Conservation (phyloP, 2,888 invertebrate genomes). For the Tetanocera ferruginea region DNA sequence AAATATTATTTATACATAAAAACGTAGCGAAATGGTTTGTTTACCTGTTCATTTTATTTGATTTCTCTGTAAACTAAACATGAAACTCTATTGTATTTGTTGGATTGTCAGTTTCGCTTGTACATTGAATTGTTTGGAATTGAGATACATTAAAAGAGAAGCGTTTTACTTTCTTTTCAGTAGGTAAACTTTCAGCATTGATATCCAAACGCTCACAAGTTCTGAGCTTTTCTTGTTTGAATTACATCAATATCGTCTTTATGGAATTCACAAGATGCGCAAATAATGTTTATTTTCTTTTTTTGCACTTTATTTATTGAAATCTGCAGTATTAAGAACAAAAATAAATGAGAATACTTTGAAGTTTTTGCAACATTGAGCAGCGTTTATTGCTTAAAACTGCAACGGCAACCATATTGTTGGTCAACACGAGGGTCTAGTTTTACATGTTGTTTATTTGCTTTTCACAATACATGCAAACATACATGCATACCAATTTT, state of each 20-base stretch:
- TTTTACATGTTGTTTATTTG: slow-evolving; percentile 19
- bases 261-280: no score
- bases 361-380: neutral
- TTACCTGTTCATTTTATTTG: slow-evolving; percentile 41
- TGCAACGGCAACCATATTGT: neutral
- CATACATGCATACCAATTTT: neutral
- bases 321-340: neutral
- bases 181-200: no score
- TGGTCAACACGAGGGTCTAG: slow-evolving; percentile 23
- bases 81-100: slow-evolving; percentile 6
- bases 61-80: slow-evolving; percentile 32
- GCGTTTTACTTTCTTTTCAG: no score
- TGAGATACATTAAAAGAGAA: no score
- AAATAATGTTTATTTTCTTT: no score
- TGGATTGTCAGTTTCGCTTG: no score
- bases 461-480: slow-evolving; percentile 1
- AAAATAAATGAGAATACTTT: neutral
- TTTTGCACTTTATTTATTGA: neutral
- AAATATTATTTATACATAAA: no score
- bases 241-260: no score
- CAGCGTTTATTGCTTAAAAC: neutral
- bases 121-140: no score
- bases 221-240: no score
- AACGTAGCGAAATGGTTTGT: neutral
- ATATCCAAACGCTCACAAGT: no score